Percentiles rank a stretch among this genome's conserved stretches.
Conservation (phyloP, 1,140 invertebrate genomes). For the Papilio helenus region DNA sequence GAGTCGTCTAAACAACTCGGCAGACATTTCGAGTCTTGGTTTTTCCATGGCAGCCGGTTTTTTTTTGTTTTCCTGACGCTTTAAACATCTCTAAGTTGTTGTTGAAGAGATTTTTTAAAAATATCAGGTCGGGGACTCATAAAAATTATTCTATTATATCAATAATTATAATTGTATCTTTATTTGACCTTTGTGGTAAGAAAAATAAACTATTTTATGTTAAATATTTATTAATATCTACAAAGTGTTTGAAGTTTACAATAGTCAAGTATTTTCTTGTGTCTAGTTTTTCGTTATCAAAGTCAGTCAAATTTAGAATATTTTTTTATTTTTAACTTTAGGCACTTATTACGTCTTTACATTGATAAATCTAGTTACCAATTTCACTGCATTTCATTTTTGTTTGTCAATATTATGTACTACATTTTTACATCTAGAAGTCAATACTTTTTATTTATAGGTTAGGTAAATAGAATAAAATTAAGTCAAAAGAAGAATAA, state of each 20-base stretch:
- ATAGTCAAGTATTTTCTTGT: background rate
- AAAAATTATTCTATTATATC: constrained; percentile 1
- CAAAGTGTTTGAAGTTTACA: background rate
- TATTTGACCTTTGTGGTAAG: background rate
- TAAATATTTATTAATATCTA: background rate
- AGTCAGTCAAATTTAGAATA: background rate
- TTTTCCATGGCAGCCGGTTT: constrained; percentile 54
- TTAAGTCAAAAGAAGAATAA: background rate
- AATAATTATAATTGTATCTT: background rate
- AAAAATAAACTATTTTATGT: background rate
- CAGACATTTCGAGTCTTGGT: constrained; percentile 44
- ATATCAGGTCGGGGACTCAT: background rate
- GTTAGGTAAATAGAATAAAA: background rate
- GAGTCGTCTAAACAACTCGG: constrained; percentile 28
- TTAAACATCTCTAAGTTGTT: constrained; percentile 16
- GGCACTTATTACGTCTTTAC: too few species aligned
- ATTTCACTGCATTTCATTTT: background rate
- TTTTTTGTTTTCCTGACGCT: constrained; percentile 41
- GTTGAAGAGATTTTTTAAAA: constrained; percentile 38
- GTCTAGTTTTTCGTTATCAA: background rate
- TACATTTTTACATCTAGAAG: too few species aligned
- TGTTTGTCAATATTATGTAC: too few species aligned
- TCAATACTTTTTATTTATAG: background rate
- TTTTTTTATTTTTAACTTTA: too few species aligned
- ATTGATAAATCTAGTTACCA: background rate